A percentile compares a stretch with the other conserved stretches of the same genome.
Conservation (phyloP, 2,888 invertebrate genomes). For the Eristalis intricaria region DNA sequence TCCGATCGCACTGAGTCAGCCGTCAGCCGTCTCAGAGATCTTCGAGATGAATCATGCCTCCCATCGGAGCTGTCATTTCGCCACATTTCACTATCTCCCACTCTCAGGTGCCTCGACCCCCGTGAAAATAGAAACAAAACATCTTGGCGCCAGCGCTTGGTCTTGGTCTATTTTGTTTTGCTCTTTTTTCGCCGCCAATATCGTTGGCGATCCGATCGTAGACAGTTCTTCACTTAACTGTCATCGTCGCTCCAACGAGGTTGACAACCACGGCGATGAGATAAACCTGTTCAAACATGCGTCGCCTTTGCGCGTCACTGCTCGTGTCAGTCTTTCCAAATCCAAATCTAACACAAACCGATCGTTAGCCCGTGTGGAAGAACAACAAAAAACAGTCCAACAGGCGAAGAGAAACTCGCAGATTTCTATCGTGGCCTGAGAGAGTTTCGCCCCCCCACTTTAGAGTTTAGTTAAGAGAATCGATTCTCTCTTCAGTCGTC, state of each 20-base stretch:
- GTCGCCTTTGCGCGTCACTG: slow-evolving; percentile 1
- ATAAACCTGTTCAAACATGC: slow-evolving; percentile 9
- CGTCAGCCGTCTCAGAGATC: not conserved
- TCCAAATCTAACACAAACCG: not conserved
- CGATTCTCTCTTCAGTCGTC: not conserved
- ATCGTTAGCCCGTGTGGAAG: not conserved
- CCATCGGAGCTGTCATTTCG: not conserved
- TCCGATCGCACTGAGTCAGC: not conserved
- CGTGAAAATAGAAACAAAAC: not conserved
- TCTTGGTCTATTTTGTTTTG: not conserved
- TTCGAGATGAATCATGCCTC: not conserved
- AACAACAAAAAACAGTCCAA: not conserved
- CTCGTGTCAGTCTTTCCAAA: not conserved
- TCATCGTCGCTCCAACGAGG: not conserved
- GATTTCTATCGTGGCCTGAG: not conserved
- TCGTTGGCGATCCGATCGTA: not conserved
- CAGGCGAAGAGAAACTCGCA: not conserved
- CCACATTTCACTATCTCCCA: not conserved
- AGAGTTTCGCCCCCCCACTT: not conserved
- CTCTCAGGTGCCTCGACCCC: not conserved
- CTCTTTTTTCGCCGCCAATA: not conserved
- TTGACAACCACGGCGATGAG: not conserved
- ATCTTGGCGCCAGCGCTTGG: not conserved
- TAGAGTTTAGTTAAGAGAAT: not conserved
- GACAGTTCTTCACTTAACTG: not conserved